Evolutionary conservation across 2,113 vertebrate species (phyloP).

Genomic region (Antechinus flavipes): DNA sequence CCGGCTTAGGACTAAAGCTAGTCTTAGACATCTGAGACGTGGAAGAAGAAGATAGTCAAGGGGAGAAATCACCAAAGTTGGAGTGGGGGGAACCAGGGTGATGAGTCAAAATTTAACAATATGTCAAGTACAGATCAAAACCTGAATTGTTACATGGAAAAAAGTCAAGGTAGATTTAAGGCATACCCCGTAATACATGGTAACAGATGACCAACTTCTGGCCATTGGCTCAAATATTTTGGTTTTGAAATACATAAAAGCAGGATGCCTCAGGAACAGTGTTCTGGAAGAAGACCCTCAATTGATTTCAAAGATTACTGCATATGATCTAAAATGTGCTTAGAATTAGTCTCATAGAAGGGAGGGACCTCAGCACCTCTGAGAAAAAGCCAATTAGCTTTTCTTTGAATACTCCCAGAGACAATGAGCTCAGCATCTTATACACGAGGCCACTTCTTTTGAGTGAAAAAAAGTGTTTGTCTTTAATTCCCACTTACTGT

Average conservation of each 20-base stretch:
- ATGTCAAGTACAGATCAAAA: neutral
- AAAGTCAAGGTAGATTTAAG: neutral
- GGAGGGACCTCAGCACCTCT: neutral
- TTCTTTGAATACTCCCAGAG: neutral
- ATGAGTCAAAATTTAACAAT: neutral
- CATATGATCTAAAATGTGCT: neutral
- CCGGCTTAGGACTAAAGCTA: neutral
- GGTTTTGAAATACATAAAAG: neutral
- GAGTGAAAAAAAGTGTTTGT: neutral
- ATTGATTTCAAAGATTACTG: neutral
- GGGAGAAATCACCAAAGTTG: neutral
- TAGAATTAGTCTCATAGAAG: neutral
- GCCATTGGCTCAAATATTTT: neutral
- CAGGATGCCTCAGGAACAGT: neutral
- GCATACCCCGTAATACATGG: neutral
- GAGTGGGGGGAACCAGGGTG: neutral
- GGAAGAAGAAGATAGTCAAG: neutral
- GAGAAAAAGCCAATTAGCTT: neutral
- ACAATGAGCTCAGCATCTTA: neutral
- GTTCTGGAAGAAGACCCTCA: neutral
- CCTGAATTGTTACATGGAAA: neutral
- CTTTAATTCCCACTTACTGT: neutral
- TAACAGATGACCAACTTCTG: neutral
- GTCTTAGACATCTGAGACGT: neutral
- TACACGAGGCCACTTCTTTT: neutral